Conservation (phyloP, 2,113 vertebrate species). For the Tragelaphus buxtoni region DNA sequence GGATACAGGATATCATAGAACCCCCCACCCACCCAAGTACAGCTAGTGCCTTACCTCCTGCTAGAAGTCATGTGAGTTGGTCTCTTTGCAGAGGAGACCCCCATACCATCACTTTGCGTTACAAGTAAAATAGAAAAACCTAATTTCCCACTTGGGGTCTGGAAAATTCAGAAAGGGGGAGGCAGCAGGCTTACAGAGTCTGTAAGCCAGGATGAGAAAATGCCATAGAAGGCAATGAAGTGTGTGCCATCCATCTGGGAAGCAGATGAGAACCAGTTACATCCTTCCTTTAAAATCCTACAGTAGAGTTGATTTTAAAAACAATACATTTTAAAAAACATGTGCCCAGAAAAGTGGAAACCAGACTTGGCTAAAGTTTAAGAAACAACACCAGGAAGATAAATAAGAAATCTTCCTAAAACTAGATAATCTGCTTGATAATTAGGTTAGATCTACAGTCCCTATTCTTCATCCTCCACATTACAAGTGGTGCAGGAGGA, state of each 20-base stretch:
- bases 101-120: no score
- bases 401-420: no score
- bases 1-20: background rate
- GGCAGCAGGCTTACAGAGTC: background rate
- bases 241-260: accelerated
- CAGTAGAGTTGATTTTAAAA: background rate
- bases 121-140: background rate
- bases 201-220: background rate
- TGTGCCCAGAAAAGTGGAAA: background rate
- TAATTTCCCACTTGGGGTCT: background rate
- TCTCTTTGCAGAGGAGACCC: background rate
- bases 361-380: background rate
- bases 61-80: background rate
- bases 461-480: no score
- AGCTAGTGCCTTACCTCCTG: background rate
- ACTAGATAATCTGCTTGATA: no score
- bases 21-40: background rate
- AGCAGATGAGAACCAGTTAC: background rate
- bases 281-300: background rate
- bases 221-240: background rate
- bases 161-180: background rate
- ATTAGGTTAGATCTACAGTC: no score
- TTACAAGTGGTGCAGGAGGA: no score
- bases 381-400: background rate
- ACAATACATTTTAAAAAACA: background rate